Evolutionary conservation across 2,113 vertebrate species (phyloP), one percentile per base, ranked within the genome.

Genomic region (Pelobates fuscus): DNA sequence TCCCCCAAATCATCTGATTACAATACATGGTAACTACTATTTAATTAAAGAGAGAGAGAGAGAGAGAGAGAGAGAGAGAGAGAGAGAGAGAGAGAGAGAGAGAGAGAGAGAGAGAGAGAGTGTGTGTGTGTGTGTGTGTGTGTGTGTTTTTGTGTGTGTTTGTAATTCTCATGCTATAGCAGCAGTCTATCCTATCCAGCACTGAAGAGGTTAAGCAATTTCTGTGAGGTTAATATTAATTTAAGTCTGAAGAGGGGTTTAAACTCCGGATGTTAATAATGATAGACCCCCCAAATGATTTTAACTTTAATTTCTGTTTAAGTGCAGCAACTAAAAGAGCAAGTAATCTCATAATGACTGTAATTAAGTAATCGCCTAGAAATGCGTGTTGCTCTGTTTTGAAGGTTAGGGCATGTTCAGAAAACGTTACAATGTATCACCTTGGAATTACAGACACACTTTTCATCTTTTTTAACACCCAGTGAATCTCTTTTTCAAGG

Each of bases 1-100:
- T 18, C 23, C 43, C 37, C 30, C 18, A 24, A 62, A 54, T 21
- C 49, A 20, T 23, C 63, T 23, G 65, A 11, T 49, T 30, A 14
- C 46, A 37, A 14, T 67, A 49, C 72, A 55, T 59, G 72, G 71
- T 75, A 75, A 74, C 27, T 17, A 10, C n/a, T n/a, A n/a, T n/a
- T n/a, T n/a, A n/a, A n/a, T n/a, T n/a, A n/a, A n/a, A n/a, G n/a
- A n/a, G n/a, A n/a, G n/a, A n/a, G n/a, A n/a, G n/a, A n/a, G n/a
- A n/a, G n/a, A n/a, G n/a, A n/a, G n/a, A n/a, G n/a, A n/a, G n/a
- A n/a, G n/a, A n/a, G n/a, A n/a, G n/a, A n/a, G n/a, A n/a, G n/a
- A n/a, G n/a, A n/a, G n/a, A n/a, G n/a, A n/a, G n/a, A n/a, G n/a
- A n/a, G n/a, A n/a, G n/a, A n/a, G n/a, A n/a, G n/a, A n/a, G n/a